Conservation (phyloP, 2,797 vertebrate species). For the Esox lucius region DNA sequence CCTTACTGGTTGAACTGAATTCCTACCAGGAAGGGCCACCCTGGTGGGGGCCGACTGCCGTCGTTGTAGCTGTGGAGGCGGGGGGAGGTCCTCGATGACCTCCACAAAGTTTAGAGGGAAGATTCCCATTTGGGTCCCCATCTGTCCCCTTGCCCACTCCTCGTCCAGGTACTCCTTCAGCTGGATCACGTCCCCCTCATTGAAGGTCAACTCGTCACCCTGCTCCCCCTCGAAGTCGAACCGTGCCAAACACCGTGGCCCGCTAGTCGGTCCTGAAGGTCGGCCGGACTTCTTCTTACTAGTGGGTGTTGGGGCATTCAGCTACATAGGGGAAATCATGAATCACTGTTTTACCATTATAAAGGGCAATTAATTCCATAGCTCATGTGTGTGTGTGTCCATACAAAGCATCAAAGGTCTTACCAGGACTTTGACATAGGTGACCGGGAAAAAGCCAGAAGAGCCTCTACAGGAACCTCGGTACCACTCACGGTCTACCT, state of each 20-base stretch:
- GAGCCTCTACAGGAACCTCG: slow-evolving; percentile 81
- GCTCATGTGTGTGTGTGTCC: too few relatives aligned
- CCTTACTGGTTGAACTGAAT: neutral
- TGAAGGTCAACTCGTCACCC: slow-evolving; percentile 88
- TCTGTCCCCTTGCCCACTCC: slow-evolving; percentile 90
- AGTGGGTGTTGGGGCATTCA: slow-evolving; percentile 49
- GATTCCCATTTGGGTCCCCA: slow-evolving; percentile 74
- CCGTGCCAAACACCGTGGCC: slow-evolving; percentile 84
- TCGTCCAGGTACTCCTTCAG: slow-evolving; percentile 85
- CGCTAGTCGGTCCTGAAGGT: slow-evolving; percentile 63
- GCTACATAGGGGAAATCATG: slow-evolving; percentile 39
- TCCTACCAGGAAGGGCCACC: slow-evolving; percentile 67
- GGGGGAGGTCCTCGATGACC: slow-evolving; percentile 82
- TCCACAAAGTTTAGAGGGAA: slow-evolving; percentile 95
- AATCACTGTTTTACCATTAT: neutral
- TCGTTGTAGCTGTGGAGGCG: slow-evolving; percentile 33
- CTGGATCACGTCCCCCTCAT: slow-evolving; percentile 87
- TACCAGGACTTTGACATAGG: slow-evolving; percentile 80
- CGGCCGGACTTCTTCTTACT: slow-evolving; percentile 50
- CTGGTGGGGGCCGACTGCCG: slow-evolving; percentile 51
- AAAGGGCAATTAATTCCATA: too few relatives aligned
- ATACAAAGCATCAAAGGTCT: slow-evolving; percentile 24
- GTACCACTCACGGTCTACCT: slow-evolving; percentile 90
- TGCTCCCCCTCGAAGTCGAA: slow-evolving; percentile 92
- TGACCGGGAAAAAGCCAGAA: slow-evolving; percentile 88